These are phyloP conservation scores for Mesembrinibis cayennensis DNA, from an alignment of 2,113 vertebrate genomes.

Conservation along the genomic window DNA sequence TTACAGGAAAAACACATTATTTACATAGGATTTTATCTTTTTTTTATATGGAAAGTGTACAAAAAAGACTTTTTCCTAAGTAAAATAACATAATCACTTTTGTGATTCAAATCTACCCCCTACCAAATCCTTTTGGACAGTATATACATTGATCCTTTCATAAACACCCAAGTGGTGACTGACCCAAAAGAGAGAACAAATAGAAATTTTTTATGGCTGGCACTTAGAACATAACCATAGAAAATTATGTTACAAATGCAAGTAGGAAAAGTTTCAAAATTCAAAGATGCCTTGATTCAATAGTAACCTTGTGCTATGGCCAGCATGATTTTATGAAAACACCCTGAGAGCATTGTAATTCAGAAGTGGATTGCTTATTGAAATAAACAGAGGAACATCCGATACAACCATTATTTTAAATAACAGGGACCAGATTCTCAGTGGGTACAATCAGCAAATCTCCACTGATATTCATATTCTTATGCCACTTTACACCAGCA, in stretches of 20 bases:
- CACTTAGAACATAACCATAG: constrained; percentile 8
- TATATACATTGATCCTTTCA: constrained; percentile 4
- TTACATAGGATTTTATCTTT: constrained; percentile 78
- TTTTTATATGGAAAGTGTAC: constrained; percentile 67
- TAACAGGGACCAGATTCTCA: not conserved
- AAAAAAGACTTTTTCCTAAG: constrained; percentile 70
- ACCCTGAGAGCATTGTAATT: not conserved
- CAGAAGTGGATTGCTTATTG: not conserved
- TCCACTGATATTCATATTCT: not conserved
- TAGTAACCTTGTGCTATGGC: constrained; percentile 4
- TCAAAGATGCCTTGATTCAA: constrained; percentile 15
- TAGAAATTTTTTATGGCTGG: constrained; percentile 17
- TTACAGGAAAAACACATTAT: constrained; percentile 77
- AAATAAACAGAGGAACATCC: not conserved
- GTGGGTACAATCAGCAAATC: not conserved
- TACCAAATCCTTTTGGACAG: constrained; percentile 46
- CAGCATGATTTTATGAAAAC: constrained; percentile 24
- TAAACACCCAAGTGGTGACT: constrained; percentile 8
- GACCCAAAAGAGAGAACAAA: constrained; percentile 30
- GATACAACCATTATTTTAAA: not conserved
- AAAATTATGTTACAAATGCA: constrained; percentile 51
- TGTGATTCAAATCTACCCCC: constrained; percentile 60
- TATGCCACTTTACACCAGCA: not conserved
- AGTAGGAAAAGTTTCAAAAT: not conserved
- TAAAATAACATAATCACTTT: constrained; percentile 67